Base-by-base conservation (phyloP, 2,797 vertebrate species). In the Brachyalestes nurse region DNA sequence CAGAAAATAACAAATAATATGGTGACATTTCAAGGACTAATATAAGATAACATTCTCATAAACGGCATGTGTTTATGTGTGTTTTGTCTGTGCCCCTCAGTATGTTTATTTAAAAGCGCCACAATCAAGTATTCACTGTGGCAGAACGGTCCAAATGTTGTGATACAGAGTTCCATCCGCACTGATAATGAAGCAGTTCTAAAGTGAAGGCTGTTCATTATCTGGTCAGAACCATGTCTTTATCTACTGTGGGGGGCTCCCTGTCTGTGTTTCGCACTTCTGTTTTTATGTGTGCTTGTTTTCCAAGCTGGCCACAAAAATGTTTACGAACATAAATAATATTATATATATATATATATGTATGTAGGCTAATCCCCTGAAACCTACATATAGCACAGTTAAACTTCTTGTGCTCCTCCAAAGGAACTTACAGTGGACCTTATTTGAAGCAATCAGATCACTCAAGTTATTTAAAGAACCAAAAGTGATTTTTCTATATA, bases 141-240 rank as follows among this genome's bases (percentile, higher is more conserved):
- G 28, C 38, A 77, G 21, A 16, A 57, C 45, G 69, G 55, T 77
- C 60, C 28, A 82, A 74, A 74, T 78, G 65, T 69, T 42, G 60
- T 28, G 62, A 69, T 82, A 78, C 72, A 67, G 47, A 51, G 70
- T 82, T 74, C 81, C 61, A 65, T 74, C 67, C 58, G 12, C 49
- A 25, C 61, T 69, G 58, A 53, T 61, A 45, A 28, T 64, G 65
- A 78, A 74, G 62, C 21, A 67, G 81, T 67, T 78, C 78, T 69
- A 25, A 53, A 62, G 53, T 69, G 55, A 78, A 82, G 76, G 53
- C 16, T 73, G 61, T 57, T 61, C 71, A 45, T 34, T 67, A 78
- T 74, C 51, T 42, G 45, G 42, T 74, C 40, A 74, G 17, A 76
- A 14, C 66, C 10, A 12, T 75, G 72, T 14, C 7, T 57, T 45